Percentiles rank a stretch among this genome's conserved stretches.
phyloP scores from a whole-genome alignment of 2,797 vertebrate species.

The Acrossocheilus fasciatus region DNA sequence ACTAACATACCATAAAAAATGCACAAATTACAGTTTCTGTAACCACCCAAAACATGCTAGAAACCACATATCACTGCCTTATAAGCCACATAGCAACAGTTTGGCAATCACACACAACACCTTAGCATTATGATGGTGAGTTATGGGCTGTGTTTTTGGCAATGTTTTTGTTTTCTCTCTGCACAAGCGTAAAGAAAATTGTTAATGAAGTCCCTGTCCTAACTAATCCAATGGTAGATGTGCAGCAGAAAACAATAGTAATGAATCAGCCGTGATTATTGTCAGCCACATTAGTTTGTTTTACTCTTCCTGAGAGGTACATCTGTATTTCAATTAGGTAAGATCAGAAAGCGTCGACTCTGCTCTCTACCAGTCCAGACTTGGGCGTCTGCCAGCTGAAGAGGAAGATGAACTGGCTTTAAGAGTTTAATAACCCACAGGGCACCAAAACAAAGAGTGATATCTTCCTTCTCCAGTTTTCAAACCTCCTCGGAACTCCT shows the following conservation, averaged over 20 bases:
- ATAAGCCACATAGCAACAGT: background rate
- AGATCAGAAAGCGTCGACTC: constrained; percentile 49
- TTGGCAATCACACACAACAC: background rate
- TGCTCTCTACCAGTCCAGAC: constrained; percentile 24
- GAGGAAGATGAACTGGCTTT: constrained; percentile 22
- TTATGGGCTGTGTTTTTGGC: background rate
- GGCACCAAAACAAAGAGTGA: constrained; percentile 25
- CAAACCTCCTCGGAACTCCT: background rate
- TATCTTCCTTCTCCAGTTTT: constrained; percentile 26
- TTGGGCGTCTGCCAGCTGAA: constrained; percentile 52
- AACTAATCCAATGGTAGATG: background rate
- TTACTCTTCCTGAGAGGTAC: constrained; percentile 25
- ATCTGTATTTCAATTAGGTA: constrained; percentile 56
- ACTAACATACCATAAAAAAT: too few relatives aligned
- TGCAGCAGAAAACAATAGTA: constrained; percentile 13
- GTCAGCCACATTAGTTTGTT: constrained; percentile 13
- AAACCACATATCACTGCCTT: background rate
- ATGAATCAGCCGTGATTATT: constrained; percentile 30
- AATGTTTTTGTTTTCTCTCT: background rate
- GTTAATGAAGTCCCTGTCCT: background rate
- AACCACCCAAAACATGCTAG: too few relatives aligned
- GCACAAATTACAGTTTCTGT: too few relatives aligned
- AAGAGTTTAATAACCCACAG: constrained; percentile 30
- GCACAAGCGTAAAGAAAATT: background rate
- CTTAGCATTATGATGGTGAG: background rate